Percentiles rank a stretch among this genome's conserved stretches.
phyloP scores from a whole-genome alignment of 37 sponge, comb jelly and placozoan species.

The Bolinopsis microptera region DNA sequence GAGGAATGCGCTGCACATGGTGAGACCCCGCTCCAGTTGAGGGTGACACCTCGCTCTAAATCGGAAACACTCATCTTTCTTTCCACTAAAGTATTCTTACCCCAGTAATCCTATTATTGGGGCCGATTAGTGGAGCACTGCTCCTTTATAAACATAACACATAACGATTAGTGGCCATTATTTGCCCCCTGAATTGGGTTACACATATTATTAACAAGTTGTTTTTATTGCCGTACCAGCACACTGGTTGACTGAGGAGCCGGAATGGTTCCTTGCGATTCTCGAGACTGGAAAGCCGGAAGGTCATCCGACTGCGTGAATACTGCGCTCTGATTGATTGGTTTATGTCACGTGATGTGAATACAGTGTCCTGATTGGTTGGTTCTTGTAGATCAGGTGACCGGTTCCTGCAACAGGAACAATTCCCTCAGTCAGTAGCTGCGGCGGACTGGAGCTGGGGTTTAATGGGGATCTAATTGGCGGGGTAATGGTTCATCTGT shows the following conservation, averaged over 20 bases:
- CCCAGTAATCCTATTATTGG: background rate
- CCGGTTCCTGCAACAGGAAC: background rate
- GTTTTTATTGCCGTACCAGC: background rate
- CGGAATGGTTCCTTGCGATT: background rate
- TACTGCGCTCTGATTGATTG: no score
- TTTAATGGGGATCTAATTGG: background rate
- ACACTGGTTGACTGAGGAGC: background rate
- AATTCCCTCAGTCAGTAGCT: background rate
- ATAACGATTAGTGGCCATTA: constrained; percentile 56
- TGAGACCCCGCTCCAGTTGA: background rate
- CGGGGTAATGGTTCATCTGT: background rate
- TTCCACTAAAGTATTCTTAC: background rate
- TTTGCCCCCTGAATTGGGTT: constrained; percentile 17
- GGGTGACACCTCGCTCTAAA: background rate
- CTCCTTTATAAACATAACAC: no score
- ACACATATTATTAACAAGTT: constrained; percentile 26
- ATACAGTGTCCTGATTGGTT: no score
- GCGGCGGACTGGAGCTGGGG: background rate
- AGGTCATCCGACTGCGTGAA: no score
- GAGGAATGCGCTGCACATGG: background rate
- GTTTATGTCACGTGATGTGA: no score
- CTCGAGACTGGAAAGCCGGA: background rate
- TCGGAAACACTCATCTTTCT: background rate
- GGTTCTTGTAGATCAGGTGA: background rate
- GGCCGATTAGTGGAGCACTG: no score